Percentiles rank a stretch among this genome's conserved stretches.
These are phyloP conservation scores for Dryococelus australis DNA, from an alignment of 2,888 invertebrate genomes.

Conservation along the genomic window DNA sequence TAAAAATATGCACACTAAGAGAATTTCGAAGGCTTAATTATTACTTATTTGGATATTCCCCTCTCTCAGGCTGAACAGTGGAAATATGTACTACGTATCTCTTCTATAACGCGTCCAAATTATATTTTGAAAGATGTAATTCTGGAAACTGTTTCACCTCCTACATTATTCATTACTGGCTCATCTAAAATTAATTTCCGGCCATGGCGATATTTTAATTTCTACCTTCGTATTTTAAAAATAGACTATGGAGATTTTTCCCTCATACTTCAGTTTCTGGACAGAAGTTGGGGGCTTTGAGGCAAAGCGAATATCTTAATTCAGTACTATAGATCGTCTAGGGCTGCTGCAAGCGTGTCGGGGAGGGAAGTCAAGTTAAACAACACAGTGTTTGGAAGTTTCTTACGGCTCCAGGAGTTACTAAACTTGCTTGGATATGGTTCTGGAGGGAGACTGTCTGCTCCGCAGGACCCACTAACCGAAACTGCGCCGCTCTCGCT, in stretches of 20 bases:
- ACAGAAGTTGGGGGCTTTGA: not conserved
- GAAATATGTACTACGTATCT: not conserved
- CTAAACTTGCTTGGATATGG: not conserved
- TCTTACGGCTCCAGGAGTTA: not conserved
- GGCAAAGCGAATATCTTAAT: not conserved
- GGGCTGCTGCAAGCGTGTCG: not conserved
- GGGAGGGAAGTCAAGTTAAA: not conserved
- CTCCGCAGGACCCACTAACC: not conserved
- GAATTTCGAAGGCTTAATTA: not conserved
- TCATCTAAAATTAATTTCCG: not conserved
- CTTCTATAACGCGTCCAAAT: not conserved
- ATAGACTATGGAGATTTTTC: not conserved
- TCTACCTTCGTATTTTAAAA: not conserved
- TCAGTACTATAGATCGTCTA: not conserved
- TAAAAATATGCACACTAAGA: not conserved
- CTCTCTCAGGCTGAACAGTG: not conserved
- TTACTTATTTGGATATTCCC: not conserved
- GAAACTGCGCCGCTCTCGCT: not conserved
- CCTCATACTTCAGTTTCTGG: not conserved
- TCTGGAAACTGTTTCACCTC: not conserved
- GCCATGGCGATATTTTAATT: not conserved
- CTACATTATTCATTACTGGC: not conserved
- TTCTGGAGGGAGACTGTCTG: not conserved
- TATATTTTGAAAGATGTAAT: slow-evolving; percentile 16
- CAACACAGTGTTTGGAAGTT: not conserved